These are phyloP conservation scores for Psittacula echo DNA, from an alignment of 2,797 vertebrate species.

Conservation along the genomic window DNA sequence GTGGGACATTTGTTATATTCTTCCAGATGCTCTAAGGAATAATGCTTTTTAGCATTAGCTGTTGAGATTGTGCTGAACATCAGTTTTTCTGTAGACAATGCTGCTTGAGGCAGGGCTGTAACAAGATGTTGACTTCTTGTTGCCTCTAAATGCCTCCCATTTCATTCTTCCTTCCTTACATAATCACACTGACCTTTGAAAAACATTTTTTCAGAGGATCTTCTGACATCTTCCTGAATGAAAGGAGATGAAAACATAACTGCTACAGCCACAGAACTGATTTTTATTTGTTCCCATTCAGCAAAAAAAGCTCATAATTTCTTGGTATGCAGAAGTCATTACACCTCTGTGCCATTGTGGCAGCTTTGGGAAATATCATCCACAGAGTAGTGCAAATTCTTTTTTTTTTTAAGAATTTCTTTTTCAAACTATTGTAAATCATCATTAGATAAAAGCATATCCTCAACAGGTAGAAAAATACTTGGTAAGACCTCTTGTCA, in stretches of 20 bases:
- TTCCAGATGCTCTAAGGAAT: background rate
- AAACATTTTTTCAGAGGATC: background rate
- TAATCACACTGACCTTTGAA: background rate
- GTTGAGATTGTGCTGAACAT: background rate
- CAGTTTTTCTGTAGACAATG: background rate
- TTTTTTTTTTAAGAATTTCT: background rate
- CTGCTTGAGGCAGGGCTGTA: background rate
- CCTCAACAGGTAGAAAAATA: background rate
- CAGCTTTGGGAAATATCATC: background rate
- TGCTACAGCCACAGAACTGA: background rate
- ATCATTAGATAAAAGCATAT: background rate
- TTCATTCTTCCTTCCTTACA: background rate
- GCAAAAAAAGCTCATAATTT: background rate
- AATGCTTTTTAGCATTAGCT: background rate
- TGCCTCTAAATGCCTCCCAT: background rate
- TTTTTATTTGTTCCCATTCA: background rate
- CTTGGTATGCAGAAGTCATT: background rate
- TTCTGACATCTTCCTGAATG: background rate
- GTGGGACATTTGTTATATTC: background rate
- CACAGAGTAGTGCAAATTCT: background rate
- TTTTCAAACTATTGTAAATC: background rate
- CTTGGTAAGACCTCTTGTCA: rapidly evolving
- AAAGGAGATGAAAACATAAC: background rate
- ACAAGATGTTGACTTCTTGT: background rate
- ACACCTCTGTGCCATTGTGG: background rate